These are phyloP conservation scores for Spea hammondii DNA, from an alignment of 2,797 vertebrate genomes.

Conservation along the genomic window DNA sequence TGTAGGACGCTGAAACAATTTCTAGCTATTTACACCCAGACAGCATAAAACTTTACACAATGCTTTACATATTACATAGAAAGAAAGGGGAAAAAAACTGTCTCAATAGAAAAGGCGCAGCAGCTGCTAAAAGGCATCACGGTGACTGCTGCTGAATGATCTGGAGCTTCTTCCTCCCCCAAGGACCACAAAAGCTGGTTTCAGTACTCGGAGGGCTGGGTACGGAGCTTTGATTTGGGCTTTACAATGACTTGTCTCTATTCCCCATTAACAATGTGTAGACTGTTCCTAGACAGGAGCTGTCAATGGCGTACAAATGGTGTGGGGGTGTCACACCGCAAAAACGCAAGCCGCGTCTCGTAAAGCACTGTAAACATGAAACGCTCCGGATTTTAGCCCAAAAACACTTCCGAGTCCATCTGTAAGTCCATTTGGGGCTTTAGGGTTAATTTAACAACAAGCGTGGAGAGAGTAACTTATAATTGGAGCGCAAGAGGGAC, in stretches of 20 bases:
- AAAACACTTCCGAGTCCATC: neutral
- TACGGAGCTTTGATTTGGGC: conserved; percentile 67
- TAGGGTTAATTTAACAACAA: conserved; percentile 71
- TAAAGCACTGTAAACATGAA: no score
- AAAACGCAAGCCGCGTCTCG: no score
- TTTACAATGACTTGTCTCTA: conserved; percentile 64
- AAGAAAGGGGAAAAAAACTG: conserved; percentile 59
- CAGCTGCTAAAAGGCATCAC: conserved; percentile 83
- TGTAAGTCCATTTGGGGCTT: no score
- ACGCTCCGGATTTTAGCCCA: no score
- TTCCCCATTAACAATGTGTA: conserved; percentile 18
- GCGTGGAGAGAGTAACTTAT: conserved; percentile 49
- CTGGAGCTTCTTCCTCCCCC: conserved; percentile 73
- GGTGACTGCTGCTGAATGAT: conserved; percentile 72
- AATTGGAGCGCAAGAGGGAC: no score
- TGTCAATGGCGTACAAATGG: no score
- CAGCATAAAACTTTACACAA: conserved; percentile 19
- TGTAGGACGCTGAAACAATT: neutral
- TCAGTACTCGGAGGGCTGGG: conserved; percentile 61
- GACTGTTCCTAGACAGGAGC: neutral
- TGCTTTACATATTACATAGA: conserved; percentile 52
- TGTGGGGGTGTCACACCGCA: no score
- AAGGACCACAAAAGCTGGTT: conserved; percentile 65
- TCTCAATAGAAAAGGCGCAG: conserved; percentile 68
- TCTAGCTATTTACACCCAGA: neutral